Conservation (phyloP, 2,888 invertebrate species). For the Perithous albicinctus region DNA sequence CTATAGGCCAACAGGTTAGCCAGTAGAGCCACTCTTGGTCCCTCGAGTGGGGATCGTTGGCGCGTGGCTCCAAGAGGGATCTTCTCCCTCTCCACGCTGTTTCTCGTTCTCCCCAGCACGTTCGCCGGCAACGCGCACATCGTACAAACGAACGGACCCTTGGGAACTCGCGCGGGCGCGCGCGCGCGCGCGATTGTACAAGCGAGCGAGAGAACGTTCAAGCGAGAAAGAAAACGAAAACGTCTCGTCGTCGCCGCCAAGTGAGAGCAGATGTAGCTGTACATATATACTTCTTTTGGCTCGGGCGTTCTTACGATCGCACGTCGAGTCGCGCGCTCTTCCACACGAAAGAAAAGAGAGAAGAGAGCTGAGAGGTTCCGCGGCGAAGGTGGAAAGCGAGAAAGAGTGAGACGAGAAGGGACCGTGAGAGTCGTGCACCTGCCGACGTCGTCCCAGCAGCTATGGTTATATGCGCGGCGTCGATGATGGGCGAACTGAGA, state of each 20-base stretch:
- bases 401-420: conserved; percentile 71
- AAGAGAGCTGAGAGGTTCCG: conserved; percentile 63
- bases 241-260: conserved; percentile 63
- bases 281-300: conserved; percentile 59
- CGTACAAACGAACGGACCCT: conserved; percentile 64
- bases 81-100: conserved; percentile 66
- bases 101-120: conserved; percentile 52
- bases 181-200: conserved; percentile 48
- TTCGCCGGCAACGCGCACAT: conserved; percentile 60
- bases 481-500: conserved; percentile 67
- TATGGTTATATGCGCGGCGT: conserved; percentile 48
- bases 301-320: conserved; percentile 56
- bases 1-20: conserved; percentile 8
- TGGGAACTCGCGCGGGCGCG: conserved; percentile 53
- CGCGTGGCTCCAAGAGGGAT: conserved; percentile 78
- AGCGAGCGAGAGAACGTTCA: conserved; percentile 25
- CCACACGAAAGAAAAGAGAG: conserved; percentile 57
- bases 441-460: conserved; percentile 72
- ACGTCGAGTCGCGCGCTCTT: conserved; percentile 61
- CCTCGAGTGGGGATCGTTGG: conserved; percentile 77
- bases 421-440: conserved; percentile 78
- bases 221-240: conserved; percentile 46
- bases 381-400: conserved; percentile 67
- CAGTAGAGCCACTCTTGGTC: neutral
- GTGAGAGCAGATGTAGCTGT: conserved; percentile 72